Percentiles rank a stretch among this genome's conserved stretches.
phyloP scores from a whole-genome alignment of 2,888 invertebrate genomes.

The Catocala fraxini region DNA sequence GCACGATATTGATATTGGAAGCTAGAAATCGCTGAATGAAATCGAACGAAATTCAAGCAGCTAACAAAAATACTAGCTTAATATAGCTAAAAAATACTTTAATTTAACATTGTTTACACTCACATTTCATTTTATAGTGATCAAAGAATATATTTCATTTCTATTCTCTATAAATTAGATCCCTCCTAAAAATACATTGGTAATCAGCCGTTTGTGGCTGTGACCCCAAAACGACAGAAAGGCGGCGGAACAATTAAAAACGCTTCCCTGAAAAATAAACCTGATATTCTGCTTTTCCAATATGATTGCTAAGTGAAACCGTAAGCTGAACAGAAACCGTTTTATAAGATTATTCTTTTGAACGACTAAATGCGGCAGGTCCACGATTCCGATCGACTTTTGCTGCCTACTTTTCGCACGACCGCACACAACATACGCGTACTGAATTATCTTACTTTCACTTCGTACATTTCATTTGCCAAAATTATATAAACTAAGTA shows the following conservation, averaged over 20 bases:
- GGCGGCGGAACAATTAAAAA: constrained; percentile 4
- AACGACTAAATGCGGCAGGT: not conserved
- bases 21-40: too few relatives aligned
- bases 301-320: constrained; percentile 12
- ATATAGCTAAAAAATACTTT: too few relatives aligned
- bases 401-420: constrained; percentile 3
- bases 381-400: not conserved
- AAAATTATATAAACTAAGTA: constrained; percentile 1
- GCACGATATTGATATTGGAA: not conserved
- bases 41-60: too few relatives aligned
- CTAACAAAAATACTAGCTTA: too few relatives aligned
- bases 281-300: constrained; percentile 9
- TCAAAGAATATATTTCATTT: too few relatives aligned
- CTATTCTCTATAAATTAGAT: too few relatives aligned
- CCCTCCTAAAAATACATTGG: too few relatives aligned
- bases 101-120: too few relatives aligned
- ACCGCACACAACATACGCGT: constrained; percentile 1
- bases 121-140: too few relatives aligned
- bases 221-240: not conserved
- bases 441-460: constrained; percentile 5
- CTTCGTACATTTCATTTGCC: not conserved
- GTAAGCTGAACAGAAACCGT: constrained; percentile 9
- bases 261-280: constrained; percentile 6
- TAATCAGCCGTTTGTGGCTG: too few relatives aligned
- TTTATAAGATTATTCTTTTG: constrained; percentile 5